These are phyloP conservation scores for western clawed frog (Xenopus tropicalis) DNA, from an alignment of 2,113 vertebrate genomes.

Conservation along the genomic window DNA sequence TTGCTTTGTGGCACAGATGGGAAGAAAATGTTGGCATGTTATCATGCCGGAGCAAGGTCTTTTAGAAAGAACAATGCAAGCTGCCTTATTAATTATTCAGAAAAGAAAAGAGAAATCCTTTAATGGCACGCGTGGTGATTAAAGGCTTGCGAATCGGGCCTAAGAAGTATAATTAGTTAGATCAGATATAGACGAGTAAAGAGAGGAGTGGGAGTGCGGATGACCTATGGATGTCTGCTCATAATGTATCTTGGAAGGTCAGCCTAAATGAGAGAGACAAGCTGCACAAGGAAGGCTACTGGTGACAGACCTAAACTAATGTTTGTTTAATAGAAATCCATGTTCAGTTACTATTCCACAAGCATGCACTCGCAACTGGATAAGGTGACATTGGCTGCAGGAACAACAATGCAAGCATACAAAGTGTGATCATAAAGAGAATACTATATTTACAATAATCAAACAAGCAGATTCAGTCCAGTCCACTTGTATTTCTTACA, in stretches of 20 bases:
- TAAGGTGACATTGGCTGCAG: too few species aligned
- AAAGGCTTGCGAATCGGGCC: not conserved
- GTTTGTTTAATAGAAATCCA: too few species aligned
- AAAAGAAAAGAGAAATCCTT: slow-evolving; percentile 1
- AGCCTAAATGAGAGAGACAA: not conserved
- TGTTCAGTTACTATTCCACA: too few species aligned
- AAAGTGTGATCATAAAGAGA: too few species aligned
- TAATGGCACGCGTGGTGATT: not conserved
- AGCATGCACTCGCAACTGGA: too few species aligned
- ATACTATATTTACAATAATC: too few species aligned
- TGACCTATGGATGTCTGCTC: slow-evolving; percentile 1
- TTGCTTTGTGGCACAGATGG: not conserved
- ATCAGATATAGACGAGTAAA: not conserved
- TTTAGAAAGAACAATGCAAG: not conserved
- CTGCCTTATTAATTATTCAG: slow-evolving; percentile 11
- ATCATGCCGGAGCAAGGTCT: not conserved
- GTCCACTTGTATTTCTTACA: too few species aligned
- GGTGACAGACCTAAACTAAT: too few species aligned
- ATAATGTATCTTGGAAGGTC: slow-evolving; percentile 10
- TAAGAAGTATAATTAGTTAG: slow-evolving; percentile 4
- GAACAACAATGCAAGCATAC: too few species aligned
- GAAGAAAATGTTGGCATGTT: not conserved
- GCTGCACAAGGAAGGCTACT: too few species aligned
- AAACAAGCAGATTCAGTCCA: too few species aligned
- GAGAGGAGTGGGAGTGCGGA: not conserved